A percentile compares a stretch with the other conserved stretches of the same genome.
Evolutionary conservation across 2,888 invertebrate genomes (phyloP).

Genomic region (Acrocyrtus sp.): DNA sequence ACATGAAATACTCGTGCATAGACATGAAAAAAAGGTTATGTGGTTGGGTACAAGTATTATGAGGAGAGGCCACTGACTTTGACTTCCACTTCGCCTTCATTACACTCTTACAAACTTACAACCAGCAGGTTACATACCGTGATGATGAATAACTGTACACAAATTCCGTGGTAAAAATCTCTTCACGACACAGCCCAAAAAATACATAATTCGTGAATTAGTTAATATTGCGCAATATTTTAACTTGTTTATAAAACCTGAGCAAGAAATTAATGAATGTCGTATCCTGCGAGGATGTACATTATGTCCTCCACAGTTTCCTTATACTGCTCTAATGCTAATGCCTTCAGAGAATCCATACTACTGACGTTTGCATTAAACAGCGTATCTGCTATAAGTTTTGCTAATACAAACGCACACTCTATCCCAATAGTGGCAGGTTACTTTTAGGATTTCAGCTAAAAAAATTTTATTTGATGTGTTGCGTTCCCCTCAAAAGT

Average conservation of each 20-base stretch:
- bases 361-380: slow-evolving; percentile 42
- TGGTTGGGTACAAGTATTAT: too few relatives aligned
- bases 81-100: background rate
- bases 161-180: too few relatives aligned
- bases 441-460: too few relatives aligned
- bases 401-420: too few relatives aligned
- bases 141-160: background rate
- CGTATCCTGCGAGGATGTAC: background rate
- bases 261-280: background rate
- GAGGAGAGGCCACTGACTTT: background rate
- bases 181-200: background rate
- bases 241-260: background rate
- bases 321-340: background rate
- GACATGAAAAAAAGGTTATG: background rate
- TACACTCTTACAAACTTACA: background rate
- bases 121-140: background rate
- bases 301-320: background rate
- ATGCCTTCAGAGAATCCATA: background rate
- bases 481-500: too few relatives aligned
- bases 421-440: too few relatives aligned
- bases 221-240: too few relatives aligned
- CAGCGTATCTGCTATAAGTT: too few relatives aligned
- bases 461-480: too few relatives aligned
- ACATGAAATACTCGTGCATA: background rate
- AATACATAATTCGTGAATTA: too few relatives aligned